Percentiles rank a stretch among this genome's conserved stretches.
These are phyloP conservation scores for Microctonus hyperodae DNA, from an alignment of 2,888 invertebrate species.

Conservation along the genomic window DNA sequence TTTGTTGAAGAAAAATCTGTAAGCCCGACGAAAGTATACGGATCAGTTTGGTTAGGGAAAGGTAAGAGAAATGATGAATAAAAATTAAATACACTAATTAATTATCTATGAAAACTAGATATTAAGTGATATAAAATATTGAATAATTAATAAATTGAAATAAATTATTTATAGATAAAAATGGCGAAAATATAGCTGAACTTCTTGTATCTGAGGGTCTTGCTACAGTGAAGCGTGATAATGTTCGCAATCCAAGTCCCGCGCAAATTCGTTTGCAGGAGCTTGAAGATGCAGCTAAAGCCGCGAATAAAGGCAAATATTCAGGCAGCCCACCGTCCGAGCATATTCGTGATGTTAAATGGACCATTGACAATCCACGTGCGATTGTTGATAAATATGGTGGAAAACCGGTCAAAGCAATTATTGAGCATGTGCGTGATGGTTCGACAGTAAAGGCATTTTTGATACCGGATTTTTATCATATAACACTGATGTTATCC, in stretches of 20 bases:
- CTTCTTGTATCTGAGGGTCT: conserved; percentile 88
- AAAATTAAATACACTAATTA: background rate
- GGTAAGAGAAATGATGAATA: conserved; percentile 64
- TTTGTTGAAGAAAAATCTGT: conserved; percentile 86
- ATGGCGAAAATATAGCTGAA: conserved; percentile 89
- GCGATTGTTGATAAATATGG: conserved; percentile 84
- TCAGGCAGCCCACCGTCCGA: conserved; percentile 66
- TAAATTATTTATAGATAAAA: conserved; percentile 60
- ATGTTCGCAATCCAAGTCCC: conserved; percentile 70
- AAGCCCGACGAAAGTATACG: conserved; percentile 87
- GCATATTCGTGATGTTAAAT: conserved; percentile 86
- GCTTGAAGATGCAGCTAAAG: conserved; percentile 88
- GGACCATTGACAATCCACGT: conserved; percentile 86
- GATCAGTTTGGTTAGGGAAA: conserved; percentile 84
- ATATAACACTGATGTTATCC: conserved; percentile 94
- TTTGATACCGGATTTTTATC: conserved; percentile 87
- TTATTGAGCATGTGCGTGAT: conserved; percentile 97
- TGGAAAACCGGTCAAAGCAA: conserved; percentile 87
- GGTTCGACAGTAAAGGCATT: conserved; percentile 95
- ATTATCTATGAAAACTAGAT: background rate
- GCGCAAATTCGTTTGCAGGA: conserved; percentile 78
- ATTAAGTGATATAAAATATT: background rate
- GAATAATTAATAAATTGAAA: background rate
- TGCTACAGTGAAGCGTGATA: conserved; percentile 79
- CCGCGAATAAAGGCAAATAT: conserved; percentile 88